A percentile compares a stretch with the other conserved stretches of the same genome.
These are phyloP conservation scores for Galleria mellonella DNA, from an alignment of 1,140 invertebrate genomes.

Conservation along the genomic window DNA sequence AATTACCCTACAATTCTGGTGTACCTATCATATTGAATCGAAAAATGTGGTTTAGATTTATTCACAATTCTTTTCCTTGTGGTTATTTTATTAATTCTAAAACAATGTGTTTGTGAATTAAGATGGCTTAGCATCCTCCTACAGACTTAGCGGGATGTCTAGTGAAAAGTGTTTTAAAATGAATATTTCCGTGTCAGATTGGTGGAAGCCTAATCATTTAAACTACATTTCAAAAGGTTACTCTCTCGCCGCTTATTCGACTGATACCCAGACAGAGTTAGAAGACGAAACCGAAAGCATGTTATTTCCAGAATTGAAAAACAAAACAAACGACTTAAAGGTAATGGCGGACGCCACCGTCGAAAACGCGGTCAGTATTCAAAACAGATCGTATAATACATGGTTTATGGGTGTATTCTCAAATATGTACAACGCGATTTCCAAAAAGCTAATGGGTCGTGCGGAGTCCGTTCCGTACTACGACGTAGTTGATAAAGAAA, in stretches of 20 bases:
- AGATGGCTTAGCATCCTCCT: conserved; percentile 44
- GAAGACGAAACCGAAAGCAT: too few species aligned
- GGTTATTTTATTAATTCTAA: conserved; percentile 24
- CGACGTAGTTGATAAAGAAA: conserved; percentile 23
- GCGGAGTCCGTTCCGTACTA: conserved; percentile 31
- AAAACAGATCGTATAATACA: too few species aligned
- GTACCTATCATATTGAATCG: conserved; percentile 9
- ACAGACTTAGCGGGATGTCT: conserved; percentile 20
- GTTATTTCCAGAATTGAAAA: too few species aligned
- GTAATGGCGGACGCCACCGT: too few species aligned
- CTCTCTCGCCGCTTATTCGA: too few species aligned
- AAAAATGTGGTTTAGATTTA: conserved; percentile 36
- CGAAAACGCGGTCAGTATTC: too few species aligned
- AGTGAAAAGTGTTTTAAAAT: conserved; percentile 35
- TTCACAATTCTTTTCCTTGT: conserved; percentile 35
- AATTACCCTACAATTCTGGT: conserved; percentile 17
- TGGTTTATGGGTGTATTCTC: not conserved
- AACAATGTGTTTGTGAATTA: conserved; percentile 38
- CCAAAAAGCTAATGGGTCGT: conserved; percentile 8
- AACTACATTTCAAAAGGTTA: too few species aligned
- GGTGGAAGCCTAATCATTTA: conserved; percentile 21
- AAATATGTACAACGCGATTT: not conserved
- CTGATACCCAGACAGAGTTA: too few species aligned
- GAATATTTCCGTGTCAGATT: conserved; percentile 32
- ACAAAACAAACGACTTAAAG: too few species aligned